Evolutionary conservation across 2,797 vertebrate species (phyloP).

Genomic region (Odontamblyopus lacepedii): DNA sequence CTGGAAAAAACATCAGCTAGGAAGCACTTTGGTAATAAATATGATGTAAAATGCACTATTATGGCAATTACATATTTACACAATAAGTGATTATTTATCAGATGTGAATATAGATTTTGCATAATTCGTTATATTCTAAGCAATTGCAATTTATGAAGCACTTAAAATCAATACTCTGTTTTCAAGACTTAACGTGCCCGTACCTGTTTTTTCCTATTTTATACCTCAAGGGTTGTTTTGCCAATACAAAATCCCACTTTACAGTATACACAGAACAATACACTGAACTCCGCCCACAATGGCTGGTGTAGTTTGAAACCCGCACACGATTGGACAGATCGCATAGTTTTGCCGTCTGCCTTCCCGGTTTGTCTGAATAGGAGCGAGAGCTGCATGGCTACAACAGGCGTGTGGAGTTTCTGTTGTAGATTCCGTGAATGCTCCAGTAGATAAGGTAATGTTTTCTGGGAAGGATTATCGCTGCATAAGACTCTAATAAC

Average conservation of each 20-base stretch:
- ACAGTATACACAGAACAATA: neutral
- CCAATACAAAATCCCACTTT: neutral
- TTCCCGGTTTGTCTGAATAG: slow-evolving; percentile 61
- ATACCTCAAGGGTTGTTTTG: neutral
- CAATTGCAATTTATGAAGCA: too few relatives aligned
- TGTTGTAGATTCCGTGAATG: neutral
- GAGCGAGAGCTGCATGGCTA: neutral
- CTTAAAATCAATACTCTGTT: too few relatives aligned
- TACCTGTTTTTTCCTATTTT: too few relatives aligned
- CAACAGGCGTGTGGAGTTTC: slow-evolving; percentile 12
- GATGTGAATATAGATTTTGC: too few relatives aligned
- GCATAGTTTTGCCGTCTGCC: neutral
- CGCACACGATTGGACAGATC: slow-evolving; percentile 46
- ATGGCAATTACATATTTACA: too few relatives aligned
- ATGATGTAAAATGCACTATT: too few relatives aligned
- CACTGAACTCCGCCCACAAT: neutral
- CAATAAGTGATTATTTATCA: too few relatives aligned
- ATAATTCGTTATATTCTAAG: too few relatives aligned
- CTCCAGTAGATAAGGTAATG: neutral
- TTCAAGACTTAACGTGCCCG: too few relatives aligned
- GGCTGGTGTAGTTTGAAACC: slow-evolving; percentile 6
- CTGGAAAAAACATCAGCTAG: too few relatives aligned
- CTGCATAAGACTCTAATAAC: slow-evolving; percentile 49
- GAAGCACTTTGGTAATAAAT: too few relatives aligned
- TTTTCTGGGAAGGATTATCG: slow-evolving; percentile 52